Evolutionary conservation across 2,888 invertebrate genomes (phyloP).

Genomic region (Stenotaenia linearis): DNA sequence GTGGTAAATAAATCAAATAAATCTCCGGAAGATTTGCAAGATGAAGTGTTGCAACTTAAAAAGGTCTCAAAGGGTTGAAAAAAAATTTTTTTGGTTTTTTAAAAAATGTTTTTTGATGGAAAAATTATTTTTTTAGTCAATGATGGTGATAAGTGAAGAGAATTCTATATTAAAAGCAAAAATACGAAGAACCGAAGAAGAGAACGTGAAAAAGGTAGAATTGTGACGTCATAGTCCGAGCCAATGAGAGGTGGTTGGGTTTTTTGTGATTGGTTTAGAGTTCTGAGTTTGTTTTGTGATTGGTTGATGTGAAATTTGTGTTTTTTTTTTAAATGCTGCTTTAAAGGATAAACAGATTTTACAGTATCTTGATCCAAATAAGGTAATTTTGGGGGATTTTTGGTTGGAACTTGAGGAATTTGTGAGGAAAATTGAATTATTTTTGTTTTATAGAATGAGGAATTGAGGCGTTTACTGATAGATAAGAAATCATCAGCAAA

Average conservation of each 20-base stretch:
- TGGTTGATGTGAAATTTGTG: too few species aligned
- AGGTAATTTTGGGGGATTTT: slow-evolving; percentile 4
- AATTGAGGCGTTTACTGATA: neutral
- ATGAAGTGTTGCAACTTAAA: slow-evolving; percentile 29
- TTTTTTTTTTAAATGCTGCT: too few species aligned
- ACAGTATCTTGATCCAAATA: neutral
- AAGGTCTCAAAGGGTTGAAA: neutral
- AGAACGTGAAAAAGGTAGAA: slow-evolving; percentile 45
- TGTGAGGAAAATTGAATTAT: neutral
- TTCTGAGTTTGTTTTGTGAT: too few species aligned
- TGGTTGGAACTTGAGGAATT: neutral
- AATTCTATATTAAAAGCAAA: slow-evolving; percentile 45
- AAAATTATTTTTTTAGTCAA: slow-evolving; percentile 40
- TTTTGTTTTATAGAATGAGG: neutral
- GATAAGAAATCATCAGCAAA: slow-evolving; percentile 20
- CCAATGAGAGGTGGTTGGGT: too few species aligned
- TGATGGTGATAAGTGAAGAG: slow-evolving; percentile 44
- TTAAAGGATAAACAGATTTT: slow-evolving; percentile 24
- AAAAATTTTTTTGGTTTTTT: neutral
- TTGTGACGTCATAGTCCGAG: too few species aligned
- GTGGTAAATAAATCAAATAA: neutral
- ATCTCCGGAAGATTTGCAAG: slow-evolving; percentile 30
- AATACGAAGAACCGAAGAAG: slow-evolving; percentile 46
- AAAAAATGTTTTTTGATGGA: neutral
- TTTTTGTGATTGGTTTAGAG: too few species aligned